Evolutionary conservation across 2,888 invertebrate genomes (phyloP).

Genomic region (Melangyna quadrimaculata): DNA sequence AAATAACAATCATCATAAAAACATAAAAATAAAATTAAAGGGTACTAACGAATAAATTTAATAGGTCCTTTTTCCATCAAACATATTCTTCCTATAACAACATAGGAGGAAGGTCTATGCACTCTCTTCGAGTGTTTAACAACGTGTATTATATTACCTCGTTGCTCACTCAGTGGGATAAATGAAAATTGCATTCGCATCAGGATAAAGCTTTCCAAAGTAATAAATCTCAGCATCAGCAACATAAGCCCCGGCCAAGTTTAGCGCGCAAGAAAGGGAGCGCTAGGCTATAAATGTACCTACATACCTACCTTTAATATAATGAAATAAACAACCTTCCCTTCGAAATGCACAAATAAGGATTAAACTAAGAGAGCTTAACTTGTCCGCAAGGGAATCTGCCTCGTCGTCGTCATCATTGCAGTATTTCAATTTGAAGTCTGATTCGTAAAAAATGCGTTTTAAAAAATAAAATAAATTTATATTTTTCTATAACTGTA

Average conservation of each 20-base stretch:
- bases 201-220: constrained; percentile 3
- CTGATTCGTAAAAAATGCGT: constrained; percentile 19
- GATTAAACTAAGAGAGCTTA: constrained; percentile 28
- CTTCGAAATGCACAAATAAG: constrained; percentile 12
- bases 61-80: background rate
- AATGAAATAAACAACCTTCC: constrained; percentile 2
- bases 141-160: background rate
- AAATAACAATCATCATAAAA: background rate
- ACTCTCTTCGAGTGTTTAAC: background rate
- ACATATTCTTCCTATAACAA: background rate
- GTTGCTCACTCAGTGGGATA: background rate
- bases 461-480: background rate
- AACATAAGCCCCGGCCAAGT: background rate
- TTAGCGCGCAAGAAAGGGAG: background rate
- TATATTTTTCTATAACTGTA: background rate
- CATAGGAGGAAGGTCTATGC: background rate
- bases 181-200: constrained; percentile 12
- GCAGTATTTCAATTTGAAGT: constrained; percentile 23
- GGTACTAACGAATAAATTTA: constrained; percentile 1
- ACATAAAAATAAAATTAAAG: background rate
- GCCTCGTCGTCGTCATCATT: constrained; percentile 23
- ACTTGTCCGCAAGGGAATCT: constrained; percentile 19
- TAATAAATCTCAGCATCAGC: constrained; percentile 11
- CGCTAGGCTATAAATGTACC: background rate
- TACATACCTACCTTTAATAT: no score